phyloP scores from a whole-genome alignment of 2,113 vertebrate species.

The Probosciger aterrimus region DNA sequence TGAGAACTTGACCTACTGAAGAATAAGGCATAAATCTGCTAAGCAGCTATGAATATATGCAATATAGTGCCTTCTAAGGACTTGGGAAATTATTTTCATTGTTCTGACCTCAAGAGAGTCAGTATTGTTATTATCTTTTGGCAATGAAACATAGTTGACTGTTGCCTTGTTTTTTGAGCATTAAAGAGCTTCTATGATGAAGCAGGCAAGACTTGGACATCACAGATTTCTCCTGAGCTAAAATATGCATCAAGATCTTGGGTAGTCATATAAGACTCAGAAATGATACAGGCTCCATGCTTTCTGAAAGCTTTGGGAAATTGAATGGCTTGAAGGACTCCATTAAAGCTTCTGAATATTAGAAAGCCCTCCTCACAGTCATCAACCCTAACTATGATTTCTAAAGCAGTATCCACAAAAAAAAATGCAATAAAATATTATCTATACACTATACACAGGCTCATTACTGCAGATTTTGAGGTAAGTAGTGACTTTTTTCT shows the following conservation, averaged over 20 bases:
- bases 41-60: constrained; percentile 47
- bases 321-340: neutral
- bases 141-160: neutral
- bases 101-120: constrained; percentile 59
- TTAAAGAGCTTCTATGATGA: constrained; percentile 1
- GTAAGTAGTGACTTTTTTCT: neutral
- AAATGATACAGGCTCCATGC: neutral
- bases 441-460: neutral
- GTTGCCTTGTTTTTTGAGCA: neutral
- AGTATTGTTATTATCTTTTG: constrained; percentile 61
- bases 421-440: neutral
- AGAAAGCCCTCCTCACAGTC: neutral
- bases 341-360: neutral
- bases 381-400: neutral
- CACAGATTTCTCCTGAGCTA: neutral
- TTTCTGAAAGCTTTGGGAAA: neutral
- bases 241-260: neutral
- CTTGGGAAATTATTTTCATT: constrained; percentile 69
- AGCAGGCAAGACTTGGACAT: neutral
- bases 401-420: neutral
- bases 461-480: neutral
- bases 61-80: constrained; percentile 51
- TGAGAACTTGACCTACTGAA: constrained; percentile 45
- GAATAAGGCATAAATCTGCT: constrained; percentile 53
- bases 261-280: neutral